A percentile compares a stretch with the other conserved stretches of the same genome.
Conservation (phyloP, 2,888 invertebrate genomes). For the Brachylomia viminalis region DNA sequence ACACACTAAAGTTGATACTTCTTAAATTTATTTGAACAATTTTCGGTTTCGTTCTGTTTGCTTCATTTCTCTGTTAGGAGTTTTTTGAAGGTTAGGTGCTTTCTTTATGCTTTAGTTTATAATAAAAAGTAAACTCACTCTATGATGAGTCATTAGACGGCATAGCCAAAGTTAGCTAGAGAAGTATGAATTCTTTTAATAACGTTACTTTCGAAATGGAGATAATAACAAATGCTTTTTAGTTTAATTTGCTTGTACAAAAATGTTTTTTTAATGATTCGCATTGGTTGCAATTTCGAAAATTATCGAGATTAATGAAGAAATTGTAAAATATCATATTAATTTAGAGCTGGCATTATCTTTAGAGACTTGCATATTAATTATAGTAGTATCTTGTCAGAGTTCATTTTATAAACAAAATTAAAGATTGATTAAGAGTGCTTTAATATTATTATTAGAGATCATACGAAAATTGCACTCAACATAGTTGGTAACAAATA, state of each 20-base stretch:
- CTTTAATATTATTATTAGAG: slow-evolving; percentile 87
- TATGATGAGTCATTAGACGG: slow-evolving; percentile 83
- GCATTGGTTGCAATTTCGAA: slow-evolving; percentile 77
- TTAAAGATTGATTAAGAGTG: slow-evolving; percentile 87
- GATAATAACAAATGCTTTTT: slow-evolving; percentile 65
- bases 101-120: slow-evolving; percentile 85
- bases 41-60: slow-evolving; percentile 73
- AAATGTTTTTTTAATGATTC: slow-evolving; percentile 57
- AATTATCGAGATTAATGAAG: slow-evolving; percentile 71
- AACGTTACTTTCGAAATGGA: slow-evolving; percentile 68
- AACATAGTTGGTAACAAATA: slow-evolving; percentile 84
- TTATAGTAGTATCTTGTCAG: slow-evolving; percentile 80
- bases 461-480: slow-evolving; percentile 86
- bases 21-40: slow-evolving; percentile 78
- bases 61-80: slow-evolving; percentile 74
- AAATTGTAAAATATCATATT: slow-evolving; percentile 82
- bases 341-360: slow-evolving; percentile 85
- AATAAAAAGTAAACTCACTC: slow-evolving; percentile 76
- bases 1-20: slow-evolving; percentile 86
- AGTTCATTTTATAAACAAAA: slow-evolving; percentile 86
- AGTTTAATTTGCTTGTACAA: slow-evolving; percentile 68
- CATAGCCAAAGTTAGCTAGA: slow-evolving; percentile 89
- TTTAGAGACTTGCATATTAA: slow-evolving; percentile 87
- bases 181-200: slow-evolving; percentile 85
- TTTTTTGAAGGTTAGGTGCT: slow-evolving; percentile 85